Base-by-base conservation (phyloP, 2,797 vertebrate species). In the Cyclopterus lumpus region DNA sequence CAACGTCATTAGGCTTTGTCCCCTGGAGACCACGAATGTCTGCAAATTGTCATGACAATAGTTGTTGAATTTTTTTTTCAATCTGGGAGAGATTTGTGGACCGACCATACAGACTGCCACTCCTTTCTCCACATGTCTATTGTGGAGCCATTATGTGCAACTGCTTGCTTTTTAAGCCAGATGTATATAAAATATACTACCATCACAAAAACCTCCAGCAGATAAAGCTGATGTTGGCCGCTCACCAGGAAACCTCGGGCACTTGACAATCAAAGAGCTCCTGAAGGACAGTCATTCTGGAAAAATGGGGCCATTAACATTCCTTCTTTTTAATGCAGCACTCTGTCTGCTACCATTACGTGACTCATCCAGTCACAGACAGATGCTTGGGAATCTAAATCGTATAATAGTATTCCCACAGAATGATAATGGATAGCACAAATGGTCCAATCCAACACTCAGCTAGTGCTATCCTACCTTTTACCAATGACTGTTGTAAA, bases 311-410 rank as follows among this genome's bases (percentile, higher is more conserved):
- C 34, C 62, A 71, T 71, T 77, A 79, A 63, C 15, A 6, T 60
- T 9, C 1, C 11, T 79, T 67, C 57, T 75, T 68, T 73, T 85
- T 67, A 77, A 60, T 72, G 72, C 60, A 67, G 54, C 24, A 53
- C 66, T 82, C 32, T n/a, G 24, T 68, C 42, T 67, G 59, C 79
- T 51, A 20, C 77, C 51, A 74, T 79, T 80, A 80, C 62, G 32
- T 77, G 75, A 86, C 66, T 84, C 60, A 71, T 80, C 42, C 63
- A 66, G 22, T 28, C 51, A 55, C 63, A 75, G 30, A 66, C 34
- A 72, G 55, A 71, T 81, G 75, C 67, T 86, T 88, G 79, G 67
- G 61, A 64, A 72, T 66, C 38, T 46, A 70, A 83, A 82, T 77
- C 67, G 28, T 4, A 75, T 66, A 73, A 34, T 9, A 57, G 24